phyloP scores from a whole-genome alignment of 2,113 vertebrate genomes.

The Dromas ardeola region DNA sequence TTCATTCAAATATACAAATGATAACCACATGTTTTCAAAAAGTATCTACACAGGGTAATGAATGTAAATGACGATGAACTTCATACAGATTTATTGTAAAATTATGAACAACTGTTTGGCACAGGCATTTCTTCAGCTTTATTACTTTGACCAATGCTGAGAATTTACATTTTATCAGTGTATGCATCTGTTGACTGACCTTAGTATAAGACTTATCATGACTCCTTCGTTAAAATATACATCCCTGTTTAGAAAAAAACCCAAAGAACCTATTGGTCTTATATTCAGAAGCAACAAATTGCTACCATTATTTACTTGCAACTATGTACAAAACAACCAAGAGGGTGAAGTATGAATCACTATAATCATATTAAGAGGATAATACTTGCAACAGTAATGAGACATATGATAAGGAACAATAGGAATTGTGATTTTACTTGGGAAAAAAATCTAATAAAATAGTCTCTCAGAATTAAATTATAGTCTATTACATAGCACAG shows the following conservation, averaged over 20 bases:
- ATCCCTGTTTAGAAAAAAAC: neutral
- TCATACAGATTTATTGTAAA: neutral
- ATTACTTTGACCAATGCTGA: neutral
- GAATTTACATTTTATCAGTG: neutral
- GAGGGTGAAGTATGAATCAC: conserved; percentile 27
- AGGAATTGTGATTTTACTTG: conserved; percentile 52
- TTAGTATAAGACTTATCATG: neutral
- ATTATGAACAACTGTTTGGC: neutral
- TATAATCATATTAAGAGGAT: conserved; percentile 35
- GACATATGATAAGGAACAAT: conserved; percentile 45
- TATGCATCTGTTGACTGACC: neutral
- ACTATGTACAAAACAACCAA: conserved; percentile 14
- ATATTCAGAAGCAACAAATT: conserved; percentile 43
- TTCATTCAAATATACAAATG: neutral
- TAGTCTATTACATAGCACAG: neutral
- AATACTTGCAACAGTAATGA: conserved; percentile 49
- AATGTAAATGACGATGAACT: neutral
- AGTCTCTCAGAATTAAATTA: conserved; percentile 55
- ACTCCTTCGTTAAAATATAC: neutral
- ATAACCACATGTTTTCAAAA: neutral
- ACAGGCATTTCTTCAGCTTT: neutral
- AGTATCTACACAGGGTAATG: neutral
- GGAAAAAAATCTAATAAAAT: conserved; percentile 60
- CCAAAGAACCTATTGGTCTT: neutral
- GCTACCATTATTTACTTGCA: conserved; percentile 19